These are phyloP conservation scores for Liopterus haemorrhoidalis DNA, from an alignment of 2,888 invertebrate genomes.

Conservation along the genomic window DNA sequence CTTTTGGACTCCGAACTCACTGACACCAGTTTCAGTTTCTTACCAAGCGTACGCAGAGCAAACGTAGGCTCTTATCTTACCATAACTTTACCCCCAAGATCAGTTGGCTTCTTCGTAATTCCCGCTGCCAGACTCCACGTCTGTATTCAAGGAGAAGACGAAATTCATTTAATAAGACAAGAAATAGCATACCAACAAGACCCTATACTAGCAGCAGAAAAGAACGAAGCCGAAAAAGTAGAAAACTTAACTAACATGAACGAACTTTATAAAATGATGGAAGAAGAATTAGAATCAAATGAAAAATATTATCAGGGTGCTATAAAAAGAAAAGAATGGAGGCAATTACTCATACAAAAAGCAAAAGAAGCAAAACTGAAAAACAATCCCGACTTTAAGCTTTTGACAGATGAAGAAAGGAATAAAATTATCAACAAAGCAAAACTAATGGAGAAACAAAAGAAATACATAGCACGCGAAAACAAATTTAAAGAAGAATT, in stretches of 20 bases:
- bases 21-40: conserved; percentile 40
- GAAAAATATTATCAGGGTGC: conserved; percentile 34
- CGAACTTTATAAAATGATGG: conserved; percentile 39
- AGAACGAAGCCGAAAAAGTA: conserved; percentile 8
- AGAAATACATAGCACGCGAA: neutral
- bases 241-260: conserved; percentile 32
- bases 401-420: conserved; percentile 4
- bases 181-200: conserved; percentile 34
- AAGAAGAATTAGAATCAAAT: conserved; percentile 38
- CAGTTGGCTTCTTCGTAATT: conserved; percentile 70
- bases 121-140: conserved; percentile 59
- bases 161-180: conserved; percentile 35
- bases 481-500: too few relatives aligned
- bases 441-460: conserved; percentile 8
- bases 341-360: neutral
- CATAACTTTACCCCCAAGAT: conserved; percentile 58
- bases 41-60: conserved; percentile 48
- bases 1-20: conserved; percentile 54
- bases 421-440: conserved; percentile 10
- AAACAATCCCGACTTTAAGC: conserved; percentile 1
- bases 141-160: conserved; percentile 45
- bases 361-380: neutral
- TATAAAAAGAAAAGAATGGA: conserved; percentile 4
- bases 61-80: conserved; percentile 49
- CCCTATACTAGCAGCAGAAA: conserved; percentile 2